phyloP scores from a whole-genome alignment of 2,113 vertebrate genomes.

The Tichodroma muraria region DNA sequence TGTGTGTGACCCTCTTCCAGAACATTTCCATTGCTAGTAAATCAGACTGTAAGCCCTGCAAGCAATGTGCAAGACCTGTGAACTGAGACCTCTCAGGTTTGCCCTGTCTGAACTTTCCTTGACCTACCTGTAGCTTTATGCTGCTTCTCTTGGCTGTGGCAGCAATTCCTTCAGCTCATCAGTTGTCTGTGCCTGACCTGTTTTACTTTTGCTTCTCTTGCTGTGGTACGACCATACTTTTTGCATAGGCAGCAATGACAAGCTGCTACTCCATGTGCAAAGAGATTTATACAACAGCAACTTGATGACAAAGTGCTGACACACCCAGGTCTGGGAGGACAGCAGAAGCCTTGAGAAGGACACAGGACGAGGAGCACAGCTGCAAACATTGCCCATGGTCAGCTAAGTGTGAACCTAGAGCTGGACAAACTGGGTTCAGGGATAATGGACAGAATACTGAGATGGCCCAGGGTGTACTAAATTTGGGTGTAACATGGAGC shows the following conservation, averaged over 20 bases:
- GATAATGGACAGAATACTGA: neutral
- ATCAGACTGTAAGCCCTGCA: neutral
- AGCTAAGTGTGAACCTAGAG: rapidly evolving
- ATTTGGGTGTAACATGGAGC: neutral
- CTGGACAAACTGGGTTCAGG: neutral
- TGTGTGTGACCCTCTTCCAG: neutral
- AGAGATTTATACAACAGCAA: neutral
- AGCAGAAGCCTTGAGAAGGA: neutral
- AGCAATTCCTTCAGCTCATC: neutral
- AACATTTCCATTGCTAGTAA: neutral
- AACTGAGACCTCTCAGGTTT: neutral
- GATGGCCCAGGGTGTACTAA: too few species aligned
- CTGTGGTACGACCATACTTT: rapidly evolving
- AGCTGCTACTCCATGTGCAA: neutral
- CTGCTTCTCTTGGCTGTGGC: neutral
- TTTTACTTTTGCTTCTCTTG: neutral
- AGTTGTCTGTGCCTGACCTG: neutral
- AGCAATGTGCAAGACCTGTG: neutral
- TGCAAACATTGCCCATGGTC: neutral
- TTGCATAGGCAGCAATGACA: neutral
- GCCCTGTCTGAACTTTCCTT: neutral
- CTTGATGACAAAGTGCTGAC: neutral
- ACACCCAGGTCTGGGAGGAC: neutral
- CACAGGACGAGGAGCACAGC: neutral
- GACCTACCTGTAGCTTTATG: neutral